phyloP scores from a whole-genome alignment of 2,113 vertebrate genomes.

The Heterochromis multidens region DNA sequence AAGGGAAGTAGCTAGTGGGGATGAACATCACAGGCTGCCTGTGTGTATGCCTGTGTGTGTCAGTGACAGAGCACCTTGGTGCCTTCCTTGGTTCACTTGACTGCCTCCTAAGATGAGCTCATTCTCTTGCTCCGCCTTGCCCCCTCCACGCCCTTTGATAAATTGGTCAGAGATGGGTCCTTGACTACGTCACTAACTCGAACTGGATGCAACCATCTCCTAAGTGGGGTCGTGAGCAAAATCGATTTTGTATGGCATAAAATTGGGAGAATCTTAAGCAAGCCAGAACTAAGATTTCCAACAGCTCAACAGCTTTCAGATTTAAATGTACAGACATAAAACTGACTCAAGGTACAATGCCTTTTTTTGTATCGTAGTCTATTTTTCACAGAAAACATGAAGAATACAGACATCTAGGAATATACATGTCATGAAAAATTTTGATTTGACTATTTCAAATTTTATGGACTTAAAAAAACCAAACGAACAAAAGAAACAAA shows the following conservation, averaged over 20 bases:
- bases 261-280: background rate
- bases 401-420: background rate
- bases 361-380: background rate
- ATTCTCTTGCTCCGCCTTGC: conserved; percentile 2
- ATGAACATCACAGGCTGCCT: background rate
- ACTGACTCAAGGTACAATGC: background rate
- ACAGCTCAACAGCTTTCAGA: background rate
- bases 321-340: background rate
- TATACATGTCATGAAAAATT: too few relatives aligned
- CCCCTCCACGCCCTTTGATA: conserved; percentile 35
- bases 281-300: background rate
- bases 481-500: too few relatives aligned
- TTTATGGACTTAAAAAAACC: background rate
- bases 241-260: background rate
- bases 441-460: background rate
- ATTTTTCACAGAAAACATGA: too few relatives aligned
- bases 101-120: conserved; percentile 62
- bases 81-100: conserved; percentile 53
- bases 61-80: conserved; percentile 59
- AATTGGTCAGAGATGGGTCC: conserved; percentile 18
- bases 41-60: background rate
- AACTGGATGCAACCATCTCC: conserved; percentile 28
- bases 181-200: conserved; percentile 20
- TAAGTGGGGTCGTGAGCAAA: background rate
- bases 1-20: background rate